phyloP scores from a whole-genome alignment of 2,888 invertebrate genomes.

The Caenorhabditis virilis region DNA sequence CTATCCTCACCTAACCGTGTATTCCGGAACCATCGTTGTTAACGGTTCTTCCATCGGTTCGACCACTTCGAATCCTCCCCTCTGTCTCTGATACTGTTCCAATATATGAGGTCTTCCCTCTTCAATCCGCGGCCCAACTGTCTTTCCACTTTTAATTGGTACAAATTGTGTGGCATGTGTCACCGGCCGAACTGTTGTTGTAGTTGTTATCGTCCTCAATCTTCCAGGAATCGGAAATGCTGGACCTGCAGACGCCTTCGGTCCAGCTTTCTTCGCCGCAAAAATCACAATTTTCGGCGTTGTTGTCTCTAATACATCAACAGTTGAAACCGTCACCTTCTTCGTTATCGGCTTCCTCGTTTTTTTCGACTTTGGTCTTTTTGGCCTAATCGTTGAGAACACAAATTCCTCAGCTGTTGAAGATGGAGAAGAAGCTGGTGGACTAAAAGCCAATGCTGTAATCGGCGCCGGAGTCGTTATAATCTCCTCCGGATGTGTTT shows the following conservation, averaged over 20 bases:
- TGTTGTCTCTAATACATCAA: not conserved
- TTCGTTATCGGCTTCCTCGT: constrained; percentile 15
- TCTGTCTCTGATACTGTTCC: constrained; percentile 26
- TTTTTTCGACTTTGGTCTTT: constrained; percentile 28
- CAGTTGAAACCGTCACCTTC: constrained; percentile 2
- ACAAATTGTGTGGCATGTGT: constrained; percentile 30
- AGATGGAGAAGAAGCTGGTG: constrained; percentile 3
- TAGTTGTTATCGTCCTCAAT: constrained; percentile 1
- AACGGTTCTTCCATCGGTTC: constrained; percentile 1
- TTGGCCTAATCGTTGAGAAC: constrained; percentile 45
- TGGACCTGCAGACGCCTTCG: not conserved
- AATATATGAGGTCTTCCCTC: constrained; percentile 26
- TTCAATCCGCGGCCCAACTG: constrained; percentile 17
- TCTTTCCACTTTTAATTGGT: not conserved
- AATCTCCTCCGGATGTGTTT: constrained; percentile 13
- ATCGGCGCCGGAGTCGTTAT: constrained; percentile 35
- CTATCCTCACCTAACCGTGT: constrained; percentile 37
- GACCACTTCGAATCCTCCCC: constrained; percentile 5
- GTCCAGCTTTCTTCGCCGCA: not conserved
- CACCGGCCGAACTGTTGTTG: constrained; percentile 23
- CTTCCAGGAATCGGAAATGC: constrained; percentile 26
- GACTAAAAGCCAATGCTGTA: constrained; percentile 5
- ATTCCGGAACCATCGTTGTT: constrained; percentile 37
- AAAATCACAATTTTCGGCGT: constrained; percentile 3
- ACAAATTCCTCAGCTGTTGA: constrained; percentile 43